Base-by-base conservation (phyloP, 2,888 invertebrate genomes). In the Eupsilia transversa region DNA sequence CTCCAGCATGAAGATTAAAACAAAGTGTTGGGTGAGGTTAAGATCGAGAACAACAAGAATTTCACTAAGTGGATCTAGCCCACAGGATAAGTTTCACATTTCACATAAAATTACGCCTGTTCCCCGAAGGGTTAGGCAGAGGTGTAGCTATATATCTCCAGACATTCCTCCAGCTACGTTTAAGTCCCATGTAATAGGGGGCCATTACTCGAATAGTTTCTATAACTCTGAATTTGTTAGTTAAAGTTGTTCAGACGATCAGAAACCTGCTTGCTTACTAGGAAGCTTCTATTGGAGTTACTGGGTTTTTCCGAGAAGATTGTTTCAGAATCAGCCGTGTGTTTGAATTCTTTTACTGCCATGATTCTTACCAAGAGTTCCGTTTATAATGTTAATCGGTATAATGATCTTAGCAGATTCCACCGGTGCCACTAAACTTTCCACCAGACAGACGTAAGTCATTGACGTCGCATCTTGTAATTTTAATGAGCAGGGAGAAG, bases 281-380 rank as follows among this genome's bases (percentile, higher is more conserved):
- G 0, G 10, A 35, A 5, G 4, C 10, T 38, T 38, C n/a, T 38
- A 38, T 61, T 38, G n/a, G 3, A 35, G 9, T 41, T 3, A 20
- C 41, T 20, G 3, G 12, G 7, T 7, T 63, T 12, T 12, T 63
- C 7, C 41, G 23, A 23, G 14, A 4, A 6, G 3, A 23, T 46
- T 30, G 49, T 14, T 33, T 3, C 2, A 14, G 49, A 17, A 64
- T 17, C 5, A n/a, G 9, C 10, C 30, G 10, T 33, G 1, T 30
- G 7, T 14, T 63, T 30, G 23, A 43, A 63, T 63, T 14, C 14
- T 43, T 43, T 30, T 14, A 23, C 4, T 23, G 14, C 43, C 6
- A 17, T n/a, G n/a, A n/a, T 49, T 59, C 80, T 69, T 70, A 66
- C 81, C 70, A 20, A 81, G 80, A n/a, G 35, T 43, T n/a, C 30